Evolutionary conservation across 2,113 vertebrate species (phyloP).

Genomic region (Clarias gariepinus): DNA sequence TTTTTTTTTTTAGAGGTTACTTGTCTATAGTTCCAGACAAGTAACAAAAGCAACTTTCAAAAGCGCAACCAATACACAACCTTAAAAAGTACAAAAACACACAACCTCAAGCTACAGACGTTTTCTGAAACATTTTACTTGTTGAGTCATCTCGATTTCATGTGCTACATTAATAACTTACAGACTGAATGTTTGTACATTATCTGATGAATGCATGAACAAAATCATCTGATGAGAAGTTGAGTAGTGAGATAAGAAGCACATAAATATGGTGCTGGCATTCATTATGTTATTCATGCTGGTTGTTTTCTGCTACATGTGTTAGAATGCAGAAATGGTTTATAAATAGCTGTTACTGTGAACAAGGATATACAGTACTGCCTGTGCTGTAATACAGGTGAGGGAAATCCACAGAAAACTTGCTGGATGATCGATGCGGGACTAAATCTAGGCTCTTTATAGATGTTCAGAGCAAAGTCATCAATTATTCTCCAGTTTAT

Average conservation of each 20-base stretch:
- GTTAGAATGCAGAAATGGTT: not conserved
- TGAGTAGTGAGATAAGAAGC: not conserved
- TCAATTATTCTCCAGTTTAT: not conserved
- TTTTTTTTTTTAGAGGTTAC: not conserved
- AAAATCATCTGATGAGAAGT: not conserved
- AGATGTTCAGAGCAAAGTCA: not conserved
- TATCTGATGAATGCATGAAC: not conserved
- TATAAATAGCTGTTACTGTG: not conserved
- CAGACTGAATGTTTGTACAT: not conserved
- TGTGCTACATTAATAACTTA: not conserved
- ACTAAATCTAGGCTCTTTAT: not conserved
- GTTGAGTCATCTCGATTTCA: not conserved
- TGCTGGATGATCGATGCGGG: not conserved
- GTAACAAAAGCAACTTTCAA: too few relatives aligned
- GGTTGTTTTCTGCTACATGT: not conserved
- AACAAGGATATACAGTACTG: not conserved
- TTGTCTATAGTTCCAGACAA: not conserved
- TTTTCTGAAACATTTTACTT: not conserved
- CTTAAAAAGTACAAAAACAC: not conserved
- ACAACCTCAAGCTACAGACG: not conserved
- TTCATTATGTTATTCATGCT: not conserved
- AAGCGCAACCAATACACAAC: too few relatives aligned
- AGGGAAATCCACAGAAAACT: not conserved
- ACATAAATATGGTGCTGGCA: not conserved
- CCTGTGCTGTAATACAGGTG: not conserved